Evolutionary conservation across 2,797 vertebrate genomes (phyloP), one percentile per base, ranked within the genome.

Genomic region (Triplophysa bombifrons): DNA sequence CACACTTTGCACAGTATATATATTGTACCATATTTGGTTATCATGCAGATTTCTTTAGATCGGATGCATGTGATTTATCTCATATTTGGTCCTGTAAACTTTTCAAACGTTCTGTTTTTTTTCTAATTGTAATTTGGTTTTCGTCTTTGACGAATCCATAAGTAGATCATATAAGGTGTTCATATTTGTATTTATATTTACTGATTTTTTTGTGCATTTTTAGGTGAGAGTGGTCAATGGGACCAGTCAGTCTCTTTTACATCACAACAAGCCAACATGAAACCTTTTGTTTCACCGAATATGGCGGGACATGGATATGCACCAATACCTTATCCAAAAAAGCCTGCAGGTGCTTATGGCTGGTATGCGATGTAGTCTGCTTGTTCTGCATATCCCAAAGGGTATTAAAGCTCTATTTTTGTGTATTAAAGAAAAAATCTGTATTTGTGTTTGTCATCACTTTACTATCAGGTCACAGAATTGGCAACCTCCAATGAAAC

Each of bases 251-350:
- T 44, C 30, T 55, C 74, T 74, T 72, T 69, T 34, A 84, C 83
- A 38, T 60, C 88, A 74, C 30, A 84, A 77, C 84, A 84, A 34
- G 48, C 66, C 50, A 86, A 81, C 74, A 85, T 44, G 41, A 89
- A 85, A 85, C 80, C 90, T 84, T 82, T 82, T 64, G 84, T 87
- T 27, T 86, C 85, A 82, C 85, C 88, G 64, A 81, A 79, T 3
- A 66, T 83, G 71, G 30, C 78, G 60, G 73, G 38, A 60, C 90
- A 72, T 86, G 27, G 80, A 27, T 87, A 80, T 69, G 7, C 84
- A 78, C 78, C 86, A 13, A 22, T 88, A 41, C 25, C 88, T 82
- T 89, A 93, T 73, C 91, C 91, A 17, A 89, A 91, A 75, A 93
- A 92, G 84, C n/a, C 25, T 83, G 87, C 25, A 27, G 25, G 25